A percentile compares a stretch with the other conserved stretches of the same genome.
These are phyloP conservation scores for Spermophilus dauricus DNA, from an alignment of 2,113 vertebrate species.

Conservation along the genomic window DNA sequence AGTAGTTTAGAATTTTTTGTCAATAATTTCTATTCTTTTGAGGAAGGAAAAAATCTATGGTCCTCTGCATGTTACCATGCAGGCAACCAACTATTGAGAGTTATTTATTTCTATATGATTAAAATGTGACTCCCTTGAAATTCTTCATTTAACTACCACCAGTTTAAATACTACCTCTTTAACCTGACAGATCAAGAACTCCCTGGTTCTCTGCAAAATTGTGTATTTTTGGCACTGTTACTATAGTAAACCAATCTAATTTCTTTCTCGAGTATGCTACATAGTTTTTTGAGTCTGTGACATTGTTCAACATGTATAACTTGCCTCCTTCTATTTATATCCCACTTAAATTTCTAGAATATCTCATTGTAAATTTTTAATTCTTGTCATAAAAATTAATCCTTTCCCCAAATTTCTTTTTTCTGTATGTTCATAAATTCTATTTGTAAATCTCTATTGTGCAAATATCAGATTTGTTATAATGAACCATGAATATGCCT, in stretches of 20 bases:
- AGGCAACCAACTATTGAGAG: neutral
- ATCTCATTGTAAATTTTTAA: neutral
- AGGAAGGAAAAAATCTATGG: neutral
- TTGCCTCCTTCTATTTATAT: neutral
- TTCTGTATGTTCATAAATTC: neutral
- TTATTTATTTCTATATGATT: neutral
- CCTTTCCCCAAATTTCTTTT: neutral
- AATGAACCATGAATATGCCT: neutral
- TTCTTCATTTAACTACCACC: neutral
- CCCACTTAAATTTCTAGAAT: neutral
- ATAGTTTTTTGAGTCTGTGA: neutral
- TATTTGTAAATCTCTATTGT: neutral
- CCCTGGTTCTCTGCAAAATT: neutral
- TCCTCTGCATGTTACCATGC: neutral
- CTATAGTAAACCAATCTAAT: neutral
- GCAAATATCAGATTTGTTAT: neutral
- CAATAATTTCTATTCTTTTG: neutral
- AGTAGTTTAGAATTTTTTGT: neutral
- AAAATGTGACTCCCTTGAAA: neutral
- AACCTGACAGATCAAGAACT: neutral
- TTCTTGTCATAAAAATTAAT: neutral
- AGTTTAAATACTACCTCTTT: neutral
- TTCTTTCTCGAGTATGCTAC: neutral
- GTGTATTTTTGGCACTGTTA: neutral
- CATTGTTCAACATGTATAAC: neutral